Evolutionary conservation across 2,888 invertebrate genomes (phyloP).

Genomic region (Luffia ferchaultella): DNA sequence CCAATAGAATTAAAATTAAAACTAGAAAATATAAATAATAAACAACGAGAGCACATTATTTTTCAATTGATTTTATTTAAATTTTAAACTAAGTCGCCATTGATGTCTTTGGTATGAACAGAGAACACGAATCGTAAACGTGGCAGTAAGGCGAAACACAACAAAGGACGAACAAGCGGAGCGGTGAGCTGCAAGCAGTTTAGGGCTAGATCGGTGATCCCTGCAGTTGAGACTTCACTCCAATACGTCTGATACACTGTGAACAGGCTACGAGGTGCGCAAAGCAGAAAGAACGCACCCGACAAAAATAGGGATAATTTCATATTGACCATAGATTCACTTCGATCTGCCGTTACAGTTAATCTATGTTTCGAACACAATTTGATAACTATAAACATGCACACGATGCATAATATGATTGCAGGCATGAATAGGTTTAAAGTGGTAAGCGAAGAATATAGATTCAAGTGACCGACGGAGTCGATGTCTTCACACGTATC

Average conservation of each 20-base stretch:
- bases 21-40: no score
- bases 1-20: no score
- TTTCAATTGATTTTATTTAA: no score
- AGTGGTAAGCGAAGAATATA: slow-evolving; percentile 43
- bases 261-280: slow-evolving; percentile 40
- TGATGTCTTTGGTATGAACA: slow-evolving; percentile 1
- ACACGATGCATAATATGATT: slow-evolving; percentile 32
- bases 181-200: slow-evolving; percentile 31
- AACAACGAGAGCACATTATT: no score
- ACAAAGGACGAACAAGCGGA: slow-evolving; percentile 25
- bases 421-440: slow-evolving; percentile 46
- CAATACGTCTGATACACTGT: slow-evolving; percentile 36
- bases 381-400: slow-evolving; percentile 33
- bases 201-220: slow-evolving; percentile 26
- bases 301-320: slow-evolving; percentile 47
- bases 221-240: slow-evolving; percentile 22
- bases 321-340: slow-evolving; percentile 34
- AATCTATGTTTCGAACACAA: slow-evolving; percentile 30
- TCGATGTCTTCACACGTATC: slow-evolving; percentile 61
- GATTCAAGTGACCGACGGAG: slow-evolving; percentile 42
- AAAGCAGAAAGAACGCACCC: slow-evolving; percentile 32
- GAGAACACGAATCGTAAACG: slow-evolving; percentile 16
- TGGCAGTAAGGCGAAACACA: slow-evolving; percentile 28
- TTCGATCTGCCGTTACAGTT: slow-evolving; percentile 22
- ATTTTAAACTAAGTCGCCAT: slow-evolving; percentile 1